These are phyloP conservation scores for Marisa cornuarietis DNA, from an alignment of 1,140 invertebrate genomes.

Conservation along the genomic window DNA sequence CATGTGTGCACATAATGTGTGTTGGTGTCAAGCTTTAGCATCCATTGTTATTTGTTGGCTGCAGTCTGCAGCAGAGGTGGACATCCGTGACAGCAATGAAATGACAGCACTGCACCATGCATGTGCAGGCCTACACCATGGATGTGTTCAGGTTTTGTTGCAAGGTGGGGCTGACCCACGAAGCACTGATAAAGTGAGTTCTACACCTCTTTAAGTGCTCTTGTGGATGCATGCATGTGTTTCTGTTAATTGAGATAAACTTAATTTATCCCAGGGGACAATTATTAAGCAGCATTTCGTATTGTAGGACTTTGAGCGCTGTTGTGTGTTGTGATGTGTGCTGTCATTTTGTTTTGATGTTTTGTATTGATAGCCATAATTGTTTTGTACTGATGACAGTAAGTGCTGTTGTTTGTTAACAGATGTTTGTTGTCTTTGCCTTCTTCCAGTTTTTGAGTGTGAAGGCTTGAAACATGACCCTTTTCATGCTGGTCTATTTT, in stretches of 20 bases:
- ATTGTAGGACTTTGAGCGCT: background rate
- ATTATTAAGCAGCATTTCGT: background rate
- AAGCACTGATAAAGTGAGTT: conserved; percentile 51
- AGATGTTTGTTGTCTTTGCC: too few relatives aligned
- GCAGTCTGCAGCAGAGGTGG: conserved; percentile 51
- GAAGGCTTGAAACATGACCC: too few relatives aligned
- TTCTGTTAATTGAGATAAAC: background rate
- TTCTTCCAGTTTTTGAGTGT: too few relatives aligned
- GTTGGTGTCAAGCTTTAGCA: background rate
- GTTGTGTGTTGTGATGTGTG: background rate
- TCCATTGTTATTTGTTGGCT: background rate
- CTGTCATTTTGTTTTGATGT: background rate
- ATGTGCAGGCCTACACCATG: conserved; percentile 53
- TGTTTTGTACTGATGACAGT: background rate
- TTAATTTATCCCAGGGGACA: background rate
- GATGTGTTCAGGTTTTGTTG: conserved; percentile 56
- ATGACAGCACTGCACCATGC: conserved; percentile 61
- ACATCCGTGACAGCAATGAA: conserved; percentile 50
- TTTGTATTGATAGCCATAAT: background rate
- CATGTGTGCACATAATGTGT: too few relatives aligned
- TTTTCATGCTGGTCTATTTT: background rate
- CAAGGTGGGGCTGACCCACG: conserved; percentile 48
- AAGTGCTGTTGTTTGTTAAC: too few relatives aligned
- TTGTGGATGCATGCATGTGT: background rate
- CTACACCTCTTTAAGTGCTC: background rate